Evolutionary conservation across 2,113 vertebrate genomes (phyloP), one percentile per base, ranked within the genome.

Genomic region (Megaceryle torquata): DNA sequence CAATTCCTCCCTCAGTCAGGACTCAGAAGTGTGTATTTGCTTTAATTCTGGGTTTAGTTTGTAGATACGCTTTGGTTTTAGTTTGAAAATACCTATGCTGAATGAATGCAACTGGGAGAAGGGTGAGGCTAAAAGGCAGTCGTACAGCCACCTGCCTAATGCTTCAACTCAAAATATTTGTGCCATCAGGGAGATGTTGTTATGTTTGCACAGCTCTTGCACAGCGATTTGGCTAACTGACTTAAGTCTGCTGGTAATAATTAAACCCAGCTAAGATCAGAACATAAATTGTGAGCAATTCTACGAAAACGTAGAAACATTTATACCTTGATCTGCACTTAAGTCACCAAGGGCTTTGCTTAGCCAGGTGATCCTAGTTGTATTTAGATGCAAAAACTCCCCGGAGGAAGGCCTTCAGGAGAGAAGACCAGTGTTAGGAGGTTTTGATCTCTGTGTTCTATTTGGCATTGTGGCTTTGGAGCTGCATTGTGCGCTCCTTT

Each of bases 61-160:
- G 9, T 78, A 33, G 41, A 22, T 19, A 43, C 7, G 5, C 8
- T n/a, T 37, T 61, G 35, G 20, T 19, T 82, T 77, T 74, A 70
- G 15, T 60, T 56, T 68, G 71, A 77, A 91, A 91, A 67, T 21
- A 61, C 22, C 28, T n/a, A 2, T 46, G 9, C 18, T 82, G 41
- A 60, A 51, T 46, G 29, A 88, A 10, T 41, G 20, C 31, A 57
- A 37, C 2, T 80, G 41, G 51, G 43, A 68, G 53, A 48, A 44
- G 6, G 18, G 13, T 60, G 43, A 70, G n/a, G 10, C 20, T 51
- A 65, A 88, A 83, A 43, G 20, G 33, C 33, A 61, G 6, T 57
- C 26, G 57, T 56, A 44, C 1, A 18, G 9, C 33, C 2, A 0
- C 53, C 28, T 3, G 2, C 53, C 57, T 82, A 64, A 39, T 2